Evolutionary conservation across 2,888 invertebrate genomes (phyloP).

Genomic region (Rapana venosa): DNA sequence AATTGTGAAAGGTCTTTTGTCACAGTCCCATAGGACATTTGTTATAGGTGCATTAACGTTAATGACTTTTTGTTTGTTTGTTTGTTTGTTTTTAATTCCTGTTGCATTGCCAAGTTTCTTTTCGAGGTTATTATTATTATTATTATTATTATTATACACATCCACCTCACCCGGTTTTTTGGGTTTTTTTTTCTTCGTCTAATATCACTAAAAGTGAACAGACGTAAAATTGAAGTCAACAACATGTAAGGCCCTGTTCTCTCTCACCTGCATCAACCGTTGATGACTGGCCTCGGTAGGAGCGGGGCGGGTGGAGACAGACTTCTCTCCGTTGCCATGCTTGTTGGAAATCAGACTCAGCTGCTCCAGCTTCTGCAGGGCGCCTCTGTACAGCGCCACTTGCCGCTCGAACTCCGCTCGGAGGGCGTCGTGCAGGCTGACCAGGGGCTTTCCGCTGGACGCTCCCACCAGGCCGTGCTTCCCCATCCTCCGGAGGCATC

Average conservation of each 20-base stretch:
- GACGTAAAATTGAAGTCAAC: too few relatives aligned
- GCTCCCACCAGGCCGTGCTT: slow-evolving; percentile 89
- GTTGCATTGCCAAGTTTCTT: too few relatives aligned
- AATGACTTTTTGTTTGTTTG: too few relatives aligned
- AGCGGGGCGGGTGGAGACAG: slow-evolving; percentile 78
- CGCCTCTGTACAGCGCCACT: slow-evolving; percentile 91
- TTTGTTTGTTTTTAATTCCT: too few relatives aligned
- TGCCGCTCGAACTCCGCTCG: slow-evolving; percentile 89
- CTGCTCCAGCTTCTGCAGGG: slow-evolving; percentile 89
- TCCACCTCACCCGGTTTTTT: too few relatives aligned
- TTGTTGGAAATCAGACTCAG: slow-evolving; percentile 71
- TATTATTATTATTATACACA: too few relatives aligned
- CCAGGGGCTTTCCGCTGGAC: slow-evolving; percentile 80
- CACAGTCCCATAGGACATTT: too few relatives aligned
- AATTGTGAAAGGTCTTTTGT: too few relatives aligned
- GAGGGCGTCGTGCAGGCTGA: slow-evolving; percentile 89
- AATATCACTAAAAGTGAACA: too few relatives aligned
- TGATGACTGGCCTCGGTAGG: slow-evolving; percentile 93
- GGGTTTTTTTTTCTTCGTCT: too few relatives aligned
- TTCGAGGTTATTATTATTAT: too few relatives aligned
- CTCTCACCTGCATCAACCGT: slow-evolving; percentile 84
- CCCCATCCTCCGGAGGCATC: slow-evolving; percentile 91
- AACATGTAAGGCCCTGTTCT: background rate
- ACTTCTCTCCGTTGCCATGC: background rate
- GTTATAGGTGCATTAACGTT: too few relatives aligned